Percentiles rank a stretch among this genome's conserved stretches.
Evolutionary conservation across 2,797 vertebrate genomes (phyloP).

Genomic region (Poliocrania exsul): DNA sequence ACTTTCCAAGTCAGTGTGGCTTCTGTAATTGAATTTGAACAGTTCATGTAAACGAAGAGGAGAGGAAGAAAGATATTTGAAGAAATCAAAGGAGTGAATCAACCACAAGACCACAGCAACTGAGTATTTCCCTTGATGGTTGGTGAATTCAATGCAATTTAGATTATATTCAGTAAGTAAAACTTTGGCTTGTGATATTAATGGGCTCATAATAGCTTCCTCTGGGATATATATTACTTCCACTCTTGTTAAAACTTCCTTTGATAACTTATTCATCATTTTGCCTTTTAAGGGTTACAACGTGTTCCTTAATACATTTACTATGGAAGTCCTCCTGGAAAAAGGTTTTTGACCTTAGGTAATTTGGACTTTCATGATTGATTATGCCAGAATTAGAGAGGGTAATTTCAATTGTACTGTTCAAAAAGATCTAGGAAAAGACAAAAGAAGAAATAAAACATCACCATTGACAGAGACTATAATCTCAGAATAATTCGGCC

Average conservation of each 20-base stretch:
- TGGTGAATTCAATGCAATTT: constrained; percentile 49
- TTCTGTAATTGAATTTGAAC: not conserved
- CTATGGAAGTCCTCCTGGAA: constrained; percentile 54
- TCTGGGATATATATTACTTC: constrained; percentile 67
- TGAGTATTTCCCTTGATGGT: not conserved
- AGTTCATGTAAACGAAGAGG: constrained; percentile 16
- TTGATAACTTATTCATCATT: constrained; percentile 75
- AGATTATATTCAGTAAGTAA: constrained; percentile 58
- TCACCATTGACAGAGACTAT: not conserved
- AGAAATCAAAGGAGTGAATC: constrained; percentile 47
- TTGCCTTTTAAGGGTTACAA: constrained; percentile 59
- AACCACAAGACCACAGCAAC: constrained; percentile 32
- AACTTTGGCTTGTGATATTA: constrained; percentile 62
- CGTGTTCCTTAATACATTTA: constrained; percentile 19
- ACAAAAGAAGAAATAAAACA: not conserved
- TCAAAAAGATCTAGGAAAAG: not conserved
- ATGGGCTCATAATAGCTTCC: constrained; percentile 67
- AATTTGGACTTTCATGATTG: constrained; percentile 49
- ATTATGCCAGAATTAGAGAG: not conserved
- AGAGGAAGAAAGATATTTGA: not conserved
- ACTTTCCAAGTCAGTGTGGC: not conserved
- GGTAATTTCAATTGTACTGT: not conserved
- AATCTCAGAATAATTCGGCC: not conserved
- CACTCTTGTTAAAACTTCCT: constrained; percentile 66
- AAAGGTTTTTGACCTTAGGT: constrained; percentile 62